phyloP scores from a whole-genome alignment of 2,113 vertebrate genomes.

The Balaenoptera acutorostrata region DNA sequence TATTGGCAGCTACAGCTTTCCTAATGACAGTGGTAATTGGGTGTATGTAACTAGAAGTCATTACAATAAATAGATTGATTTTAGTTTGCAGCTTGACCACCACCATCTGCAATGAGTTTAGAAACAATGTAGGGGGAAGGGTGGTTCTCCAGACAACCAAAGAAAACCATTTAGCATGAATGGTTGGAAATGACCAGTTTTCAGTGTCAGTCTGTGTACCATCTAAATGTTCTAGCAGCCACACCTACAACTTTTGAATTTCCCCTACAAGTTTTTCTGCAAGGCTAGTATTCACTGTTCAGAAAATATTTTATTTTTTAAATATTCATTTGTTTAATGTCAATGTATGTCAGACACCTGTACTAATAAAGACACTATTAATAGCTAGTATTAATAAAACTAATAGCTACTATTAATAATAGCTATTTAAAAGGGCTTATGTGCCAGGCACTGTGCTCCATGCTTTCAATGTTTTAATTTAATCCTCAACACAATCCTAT shows the following conservation, averaged over 20 bases:
- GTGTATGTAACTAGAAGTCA: slow-evolving; percentile 51
- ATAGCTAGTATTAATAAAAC: neutral
- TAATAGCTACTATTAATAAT: neutral
- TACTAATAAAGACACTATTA: neutral
- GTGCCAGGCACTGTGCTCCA: neutral
- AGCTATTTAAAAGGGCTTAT: neutral
- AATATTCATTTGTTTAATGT: neutral
- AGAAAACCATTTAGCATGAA: neutral
- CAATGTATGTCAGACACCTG: neutral
- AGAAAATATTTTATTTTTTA: neutral
- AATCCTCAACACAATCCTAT: neutral
- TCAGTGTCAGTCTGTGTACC: neutral
- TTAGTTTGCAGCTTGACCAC: slow-evolving; percentile 24
- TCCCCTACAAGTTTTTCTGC: neutral
- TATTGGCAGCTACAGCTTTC: neutral
- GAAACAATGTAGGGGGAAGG: neutral
- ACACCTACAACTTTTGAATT: neutral
- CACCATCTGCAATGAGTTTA: neutral
- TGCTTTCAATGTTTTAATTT: neutral
- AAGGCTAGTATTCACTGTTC: neutral
- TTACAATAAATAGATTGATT: slow-evolving; percentile 66
- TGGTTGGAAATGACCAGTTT: neutral
- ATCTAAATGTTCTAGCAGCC: neutral
- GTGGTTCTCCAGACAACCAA: neutral
- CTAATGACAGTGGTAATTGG: slow-evolving; percentile 53